Conservation (phyloP, 2,888 invertebrate genomes). For the Stenotaenia linearis region DNA sequence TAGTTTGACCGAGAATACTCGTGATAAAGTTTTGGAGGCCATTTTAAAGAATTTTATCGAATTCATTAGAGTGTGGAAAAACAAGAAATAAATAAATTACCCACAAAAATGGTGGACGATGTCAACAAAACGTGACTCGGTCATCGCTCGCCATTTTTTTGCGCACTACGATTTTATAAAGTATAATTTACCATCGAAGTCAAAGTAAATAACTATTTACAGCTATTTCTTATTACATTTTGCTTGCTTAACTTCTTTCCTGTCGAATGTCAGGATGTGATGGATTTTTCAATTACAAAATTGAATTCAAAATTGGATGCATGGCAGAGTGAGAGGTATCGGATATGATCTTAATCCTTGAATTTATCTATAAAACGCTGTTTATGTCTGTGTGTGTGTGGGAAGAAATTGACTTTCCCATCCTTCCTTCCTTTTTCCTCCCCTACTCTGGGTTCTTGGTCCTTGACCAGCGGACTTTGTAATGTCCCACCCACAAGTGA, state of each 20-base stretch:
- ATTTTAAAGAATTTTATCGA: too few species aligned
- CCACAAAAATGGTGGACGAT: too few species aligned
- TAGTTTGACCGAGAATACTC: too few species aligned
- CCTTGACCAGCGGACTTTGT: conserved; percentile 20
- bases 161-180: too few species aligned
- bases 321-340: neutral
- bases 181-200: too few species aligned
- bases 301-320: conserved; percentile 8
- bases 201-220: too few species aligned
- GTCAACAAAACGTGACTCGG: too few species aligned
- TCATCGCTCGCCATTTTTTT: too few species aligned
- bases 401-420: conserved; percentile 5
- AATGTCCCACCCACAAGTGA: conserved; percentile 13
- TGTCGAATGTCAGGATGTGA: neutral
- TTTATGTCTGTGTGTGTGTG: neutral
- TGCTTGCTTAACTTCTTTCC: neutral
- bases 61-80: too few species aligned
- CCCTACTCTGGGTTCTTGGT: neutral
- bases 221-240: neutral
- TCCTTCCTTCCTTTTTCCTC: neutral
- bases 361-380: conserved; percentile 9
- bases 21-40: too few species aligned
- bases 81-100: too few species aligned
- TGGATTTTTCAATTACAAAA: conserved; percentile 19
- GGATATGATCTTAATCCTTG: neutral